Evolutionary conservation across 2,113 vertebrate species (phyloP), one percentile per base, ranked within the genome.

Genomic region (Colossoma macropomum): DNA sequence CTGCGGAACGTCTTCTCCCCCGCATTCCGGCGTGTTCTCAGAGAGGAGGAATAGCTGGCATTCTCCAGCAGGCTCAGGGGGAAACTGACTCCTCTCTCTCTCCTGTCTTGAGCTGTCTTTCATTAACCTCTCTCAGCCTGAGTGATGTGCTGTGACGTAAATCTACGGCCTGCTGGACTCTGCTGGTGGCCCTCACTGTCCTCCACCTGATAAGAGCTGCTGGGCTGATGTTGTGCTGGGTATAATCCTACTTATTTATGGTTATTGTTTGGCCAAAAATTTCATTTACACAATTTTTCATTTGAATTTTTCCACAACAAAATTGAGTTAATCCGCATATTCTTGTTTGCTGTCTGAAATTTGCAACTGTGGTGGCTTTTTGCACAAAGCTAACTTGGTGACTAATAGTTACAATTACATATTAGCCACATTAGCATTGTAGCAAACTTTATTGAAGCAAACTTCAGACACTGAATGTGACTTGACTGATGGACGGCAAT

Each of bases 1-100:
- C 81, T 81, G 78, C 70, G 41, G 76, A 75, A 77, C 30, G 38
- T 81, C 69, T 28, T 50, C 76, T 78, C 77, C 52, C 41, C 45
- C 79, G 73, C 74, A 82, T 86, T 85, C 79, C 72, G 66, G 54
- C 60, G 50, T 63, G 62, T 81, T 79, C 28, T 75, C 32, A 6
- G 25, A 79, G 68, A 75, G 25, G 45, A 86, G 56, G 80, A 80
- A 83, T 86, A 86, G 63, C 72, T 77, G 48, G 75, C 77, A 85
- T 85, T 83, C 87, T 45, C 75, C 54, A 41, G 38, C 41, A 59
- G 48, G 60, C 70, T 76, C 81, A 62, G 66, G 0, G 28, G 76
- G 70, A 77, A 5, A 25, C 62, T 82, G 32, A 65, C 84, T 73
- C 84, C 73, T 75, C 68, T 69, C 73, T 75, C 68, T 69, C 38